Percentiles rank a stretch among this genome's conserved stretches.
Conservation (phyloP, 1,140 invertebrate genomes). For the Cydia fagiglandana region DNA sequence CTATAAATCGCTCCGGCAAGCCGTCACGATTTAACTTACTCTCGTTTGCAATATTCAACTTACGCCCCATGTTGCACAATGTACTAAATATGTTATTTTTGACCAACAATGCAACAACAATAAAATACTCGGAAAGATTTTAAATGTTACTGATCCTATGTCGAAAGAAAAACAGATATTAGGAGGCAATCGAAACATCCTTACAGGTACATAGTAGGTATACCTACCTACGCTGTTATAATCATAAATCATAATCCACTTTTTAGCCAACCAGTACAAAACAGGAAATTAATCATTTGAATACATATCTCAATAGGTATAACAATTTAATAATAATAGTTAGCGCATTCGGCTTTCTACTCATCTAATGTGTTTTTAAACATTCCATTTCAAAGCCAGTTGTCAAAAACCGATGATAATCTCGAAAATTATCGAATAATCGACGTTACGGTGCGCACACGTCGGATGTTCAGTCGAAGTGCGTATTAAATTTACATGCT, state of each 20-base stretch:
- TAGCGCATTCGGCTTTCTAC: slow-evolving; percentile 11
- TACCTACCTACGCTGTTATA: not conserved
- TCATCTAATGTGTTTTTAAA: slow-evolving; percentile 32
- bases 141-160: too few relatives aligned
- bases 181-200: too few relatives aligned
- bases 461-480: slow-evolving; percentile 22
- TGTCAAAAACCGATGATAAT: slow-evolving; percentile 26
- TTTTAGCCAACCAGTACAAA: not conserved
- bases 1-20: too few relatives aligned
- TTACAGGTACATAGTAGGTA: too few relatives aligned
- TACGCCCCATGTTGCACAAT: too few relatives aligned
- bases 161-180: too few relatives aligned
- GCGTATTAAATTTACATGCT: not conserved
- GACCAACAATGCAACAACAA: too few relatives aligned
- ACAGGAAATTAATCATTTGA: slow-evolving; percentile 11
- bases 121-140: too few relatives aligned
- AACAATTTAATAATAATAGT: slow-evolving; percentile 12
- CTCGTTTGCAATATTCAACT: too few relatives aligned
- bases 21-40: too few relatives aligned
- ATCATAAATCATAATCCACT: not conserved
- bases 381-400: slow-evolving; percentile 26
- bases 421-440: slow-evolving; percentile 33
- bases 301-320: not conserved
- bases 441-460: not conserved
- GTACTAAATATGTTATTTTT: too few relatives aligned